These are phyloP conservation scores for Lasioglossum figueresi DNA, from an alignment of 2,888 invertebrate genomes.

Conservation along the genomic window DNA sequence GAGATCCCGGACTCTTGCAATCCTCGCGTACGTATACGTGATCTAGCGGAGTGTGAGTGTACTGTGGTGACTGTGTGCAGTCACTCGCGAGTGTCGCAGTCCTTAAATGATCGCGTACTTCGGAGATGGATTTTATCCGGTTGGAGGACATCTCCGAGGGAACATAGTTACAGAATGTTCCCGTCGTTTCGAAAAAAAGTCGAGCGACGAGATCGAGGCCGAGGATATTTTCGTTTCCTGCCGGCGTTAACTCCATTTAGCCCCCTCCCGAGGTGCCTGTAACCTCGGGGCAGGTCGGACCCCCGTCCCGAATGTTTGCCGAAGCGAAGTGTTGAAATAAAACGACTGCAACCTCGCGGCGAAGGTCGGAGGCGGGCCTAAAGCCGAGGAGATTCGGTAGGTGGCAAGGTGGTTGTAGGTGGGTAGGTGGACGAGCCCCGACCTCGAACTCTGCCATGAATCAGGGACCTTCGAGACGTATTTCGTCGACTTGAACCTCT, in stretches of 20 bases:
- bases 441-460: constrained; percentile 75
- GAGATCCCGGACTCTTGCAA: too few relatives aligned
- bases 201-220: not conserved
- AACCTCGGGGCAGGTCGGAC: constrained; percentile 75
- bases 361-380: constrained; percentile 80
- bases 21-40: too few relatives aligned
- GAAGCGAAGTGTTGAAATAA: constrained; percentile 71
- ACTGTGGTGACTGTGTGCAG: too few relatives aligned
- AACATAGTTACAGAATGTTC: not conserved
- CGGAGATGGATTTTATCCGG: not conserved
- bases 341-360: constrained; percentile 66
- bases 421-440: constrained; percentile 52
- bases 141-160: not conserved
- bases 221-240: constrained; percentile 26
- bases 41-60: too few relatives aligned
- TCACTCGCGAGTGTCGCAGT: too few relatives aligned
- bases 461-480: constrained; percentile 71
- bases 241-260: not conserved
- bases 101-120: not conserved
- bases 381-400: constrained; percentile 72
- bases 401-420: constrained; percentile 57
- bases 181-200: not conserved
- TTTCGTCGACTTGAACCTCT: constrained; percentile 21
- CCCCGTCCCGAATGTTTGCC: constrained; percentile 73
- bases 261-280: not conserved